Base-by-base conservation (phyloP, 2,113 vertebrate genomes). In the Monarcha castaneiventris region DNA sequence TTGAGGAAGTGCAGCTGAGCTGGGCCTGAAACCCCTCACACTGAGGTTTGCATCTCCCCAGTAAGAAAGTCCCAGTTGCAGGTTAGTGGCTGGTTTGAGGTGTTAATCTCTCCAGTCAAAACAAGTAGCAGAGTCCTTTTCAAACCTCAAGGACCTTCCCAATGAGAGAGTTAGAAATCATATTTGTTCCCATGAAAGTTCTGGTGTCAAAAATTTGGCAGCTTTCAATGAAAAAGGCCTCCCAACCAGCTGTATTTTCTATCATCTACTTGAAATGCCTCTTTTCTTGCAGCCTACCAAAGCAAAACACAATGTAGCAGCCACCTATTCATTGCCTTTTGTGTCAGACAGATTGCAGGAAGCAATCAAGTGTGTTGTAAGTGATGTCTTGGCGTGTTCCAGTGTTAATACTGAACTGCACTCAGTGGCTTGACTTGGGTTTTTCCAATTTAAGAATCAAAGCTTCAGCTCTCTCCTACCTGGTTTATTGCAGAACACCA, bases 381-480 rank as follows among this genome's bases (percentile, higher is more conserved):
- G 81, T 58, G 88, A 77, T 9, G 63, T 90, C 92, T 74, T 88
- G 64, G 75, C 1, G 0, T 79, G 46, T 83, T 94, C 82, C 76
- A 76, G 58, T 54, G 41, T 46, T 46, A 25, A 58, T 73, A 59
- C 75, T 90, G 85, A 80, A 51, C 72, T 1, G 3, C 39, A 19
- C 74, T 90, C 72, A 71, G 79, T 52, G 13, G 29, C 68, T 63
- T 75, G 56, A 84, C 56, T 82, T 69, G 41, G 14, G 10, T 67
- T 95, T 91, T 93, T 86, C 88, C 89, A 73, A 89, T 88, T 88
- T 71, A 83, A 96, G 76, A 80, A 90, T 67, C 72, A 87, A 66
- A 92, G 41, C 54, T 71, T 86, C 59, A 84, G 26, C 68, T 86
- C 22, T 6, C 27, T 92, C 14, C 63, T 90, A 3, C 63, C 72